Evolutionary conservation across 2,888 invertebrate species (phyloP), one percentile per base, ranked within the genome.

Genomic region (Theristus sp.): DNA sequence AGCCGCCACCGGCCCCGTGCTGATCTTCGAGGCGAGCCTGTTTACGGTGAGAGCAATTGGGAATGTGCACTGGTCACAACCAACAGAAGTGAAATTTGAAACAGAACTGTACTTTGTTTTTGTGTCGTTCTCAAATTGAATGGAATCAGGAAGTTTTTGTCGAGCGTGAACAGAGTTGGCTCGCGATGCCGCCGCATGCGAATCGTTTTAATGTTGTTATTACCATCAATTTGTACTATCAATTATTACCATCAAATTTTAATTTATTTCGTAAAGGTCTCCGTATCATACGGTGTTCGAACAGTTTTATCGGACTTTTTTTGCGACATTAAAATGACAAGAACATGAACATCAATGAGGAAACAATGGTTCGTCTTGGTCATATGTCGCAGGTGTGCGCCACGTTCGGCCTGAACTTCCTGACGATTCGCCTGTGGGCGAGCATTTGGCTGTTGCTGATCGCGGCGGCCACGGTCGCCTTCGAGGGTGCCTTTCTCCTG

Each of bases 1-100:
- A 52, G 94, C 94, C 25, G 86, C 89, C 0, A 96, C 94, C 0
- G 96, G 94, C 1, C 94, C 96, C 0, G 78, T 96, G 47, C 78
- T 98, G 26, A 82, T 98, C 1, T 90, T 96, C 71, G 96, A 98
- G 75, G 89, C 91, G 73, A 87, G 89, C 64, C 79, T 96, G n/a
- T 87, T 13, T 38, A 17, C 38, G 38, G 38, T 38, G 38, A 38
- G 38, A 17, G 38, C 17, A 17, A 13, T 38, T 17, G 10, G 38
- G 38, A 6, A 6, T 38, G 38, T 38, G 6, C 17, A 13, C 17
- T 38, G 17, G 38, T 38, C 38, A 38, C n/a, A n/a, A n/a, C n/a
- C n/a, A n/a, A n/a, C n/a, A n/a, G n/a, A n/a, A n/a, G n/a, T n/a
- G n/a, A n/a, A n/a, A n/a, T n/a, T n/a, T n/a, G n/a, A n/a, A n/a